These are phyloP conservation scores for Loxodonta africana DNA, from an alignment of 2,113 vertebrate species.

Conservation along the genomic window DNA sequence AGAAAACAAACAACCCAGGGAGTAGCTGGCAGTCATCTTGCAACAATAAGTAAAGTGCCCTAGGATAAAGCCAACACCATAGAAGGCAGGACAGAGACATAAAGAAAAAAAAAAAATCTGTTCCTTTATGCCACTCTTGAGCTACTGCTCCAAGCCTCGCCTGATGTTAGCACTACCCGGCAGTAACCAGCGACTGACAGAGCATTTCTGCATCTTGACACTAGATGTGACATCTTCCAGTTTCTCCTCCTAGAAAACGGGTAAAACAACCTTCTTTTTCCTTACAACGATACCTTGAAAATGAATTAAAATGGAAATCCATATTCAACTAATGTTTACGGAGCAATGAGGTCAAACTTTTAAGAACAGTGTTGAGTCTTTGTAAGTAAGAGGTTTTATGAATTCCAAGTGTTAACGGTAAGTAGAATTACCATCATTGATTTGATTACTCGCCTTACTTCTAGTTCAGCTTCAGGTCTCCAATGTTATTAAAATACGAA, in stretches of 20 bases:
- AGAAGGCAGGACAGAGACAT: neutral
- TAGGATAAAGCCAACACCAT: neutral
- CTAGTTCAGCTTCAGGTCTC: neutral
- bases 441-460: neutral
- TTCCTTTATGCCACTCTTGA: neutral
- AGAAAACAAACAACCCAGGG: neutral
- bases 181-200: neutral
- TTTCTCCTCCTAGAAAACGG: neutral
- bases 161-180: no score
- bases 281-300: conserved; percentile 35
- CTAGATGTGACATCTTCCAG: neutral
- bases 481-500: conserved; percentile 29
- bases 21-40: neutral
- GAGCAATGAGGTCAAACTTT: conserved; percentile 33
- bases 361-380: neutral
- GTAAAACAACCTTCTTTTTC: neutral
- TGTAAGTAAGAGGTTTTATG: conserved; percentile 26
- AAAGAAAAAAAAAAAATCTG: neutral
- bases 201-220: neutral
- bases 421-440: neutral
- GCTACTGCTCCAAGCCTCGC: neutral
- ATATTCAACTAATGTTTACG: neutral
- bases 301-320: conserved; percentile 59
- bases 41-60: neutral
- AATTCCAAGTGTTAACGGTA: conserved; percentile 40